Evolutionary conservation across 2,888 invertebrate species (phyloP), one percentile per base, ranked within the genome.

Genomic region (Caenorhabditis imperialis): DNA sequence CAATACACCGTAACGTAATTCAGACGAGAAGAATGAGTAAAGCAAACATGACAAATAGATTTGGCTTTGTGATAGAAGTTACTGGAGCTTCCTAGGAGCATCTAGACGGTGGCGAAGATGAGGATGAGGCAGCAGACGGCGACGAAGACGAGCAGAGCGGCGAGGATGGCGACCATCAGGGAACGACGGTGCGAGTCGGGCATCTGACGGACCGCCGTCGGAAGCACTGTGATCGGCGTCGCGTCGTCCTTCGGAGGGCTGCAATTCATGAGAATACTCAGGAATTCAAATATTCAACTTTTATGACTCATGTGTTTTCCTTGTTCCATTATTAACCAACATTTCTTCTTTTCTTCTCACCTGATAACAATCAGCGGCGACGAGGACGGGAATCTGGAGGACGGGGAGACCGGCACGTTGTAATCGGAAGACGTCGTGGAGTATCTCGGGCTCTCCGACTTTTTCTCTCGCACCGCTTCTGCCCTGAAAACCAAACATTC

Each of bases 321-420:
- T 10, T 8, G 5, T 42, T 37, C 23, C 5, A 12, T 10, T n/a
- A 47, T 5, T 16, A 47, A n/a, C n/a, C n/a, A n/a, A n/a, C n/a
- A n/a, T n/a, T n/a, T n/a, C n/a, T n/a, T n/a, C n/a, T n/a, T n/a
- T n/a, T n/a, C n/a, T n/a, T n/a, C 60, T 2, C 44, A 70, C 70
- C 70, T 70, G 54, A 70, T 70, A 33, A 74, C 74, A 42, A 74
- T 74, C 8, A 74, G 42, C n/a, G 74, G 74, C n/a, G 74, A 74
- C 2, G 69, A 57, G 7, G 74, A 58, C 25, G 74, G 74, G 18
- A 74, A 74, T 27, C 65, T 44, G 23, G 67, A 74, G 6, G 55
- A 42, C 18, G 73, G 67, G 30, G 73, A 65, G 16, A 67, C 61
- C 5, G 67, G 65, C 18, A 67, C 55, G n/a, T 54, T 54, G 40